Percentiles rank a stretch among this genome's conserved stretches.
These are phyloP conservation scores for Acanthosepion esculentum DNA, from an alignment of 2,888 invertebrate genomes.

Conservation along the genomic window DNA sequence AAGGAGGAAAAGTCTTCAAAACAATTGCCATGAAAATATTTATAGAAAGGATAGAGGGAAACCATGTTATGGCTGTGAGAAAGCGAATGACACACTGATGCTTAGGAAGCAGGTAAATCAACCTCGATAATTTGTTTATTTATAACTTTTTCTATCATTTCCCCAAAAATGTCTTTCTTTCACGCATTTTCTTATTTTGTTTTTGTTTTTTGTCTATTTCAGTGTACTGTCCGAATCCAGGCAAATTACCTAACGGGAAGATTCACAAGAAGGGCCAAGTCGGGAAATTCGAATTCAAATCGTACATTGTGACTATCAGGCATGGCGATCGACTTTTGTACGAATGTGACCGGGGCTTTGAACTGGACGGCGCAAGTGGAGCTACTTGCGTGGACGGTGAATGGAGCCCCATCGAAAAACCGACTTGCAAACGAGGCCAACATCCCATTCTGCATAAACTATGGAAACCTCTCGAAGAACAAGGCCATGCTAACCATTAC, in stretches of 20 bases:
- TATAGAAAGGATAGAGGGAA: too few relatives aligned
- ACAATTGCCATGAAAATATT: too few relatives aligned
- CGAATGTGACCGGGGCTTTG: slow-evolving; percentile 93
- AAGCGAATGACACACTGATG: too few relatives aligned
- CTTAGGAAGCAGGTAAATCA: too few relatives aligned
- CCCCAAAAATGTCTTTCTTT: too few relatives aligned
- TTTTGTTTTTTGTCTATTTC: slow-evolving; percentile 51
- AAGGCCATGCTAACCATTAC: slow-evolving; percentile 44
- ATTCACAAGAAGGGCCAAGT: slow-evolving; percentile 78
- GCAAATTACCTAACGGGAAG: slow-evolving; percentile 90
- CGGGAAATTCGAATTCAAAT: slow-evolving; percentile 95
- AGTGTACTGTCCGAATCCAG: slow-evolving; percentile 95
- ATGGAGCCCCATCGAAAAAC: slow-evolving; percentile 92
- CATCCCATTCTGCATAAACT: slow-evolving; percentile 80
- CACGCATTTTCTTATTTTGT: neutral
- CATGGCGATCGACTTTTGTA: slow-evolving; percentile 81
- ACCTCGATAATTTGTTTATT: too few relatives aligned
- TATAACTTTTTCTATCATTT: too few relatives aligned
- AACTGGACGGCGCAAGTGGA: slow-evolving; percentile 87
- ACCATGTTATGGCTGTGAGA: too few relatives aligned
- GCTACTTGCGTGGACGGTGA: slow-evolving; percentile 95
- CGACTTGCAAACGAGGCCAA: slow-evolving; percentile 87
- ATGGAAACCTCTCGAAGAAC: slow-evolving; percentile 59
- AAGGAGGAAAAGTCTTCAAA: too few relatives aligned
- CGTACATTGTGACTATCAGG: slow-evolving; percentile 81